Conservation (phyloP, 2,113 vertebrate genomes). For the Crypturellus undulatus region DNA sequence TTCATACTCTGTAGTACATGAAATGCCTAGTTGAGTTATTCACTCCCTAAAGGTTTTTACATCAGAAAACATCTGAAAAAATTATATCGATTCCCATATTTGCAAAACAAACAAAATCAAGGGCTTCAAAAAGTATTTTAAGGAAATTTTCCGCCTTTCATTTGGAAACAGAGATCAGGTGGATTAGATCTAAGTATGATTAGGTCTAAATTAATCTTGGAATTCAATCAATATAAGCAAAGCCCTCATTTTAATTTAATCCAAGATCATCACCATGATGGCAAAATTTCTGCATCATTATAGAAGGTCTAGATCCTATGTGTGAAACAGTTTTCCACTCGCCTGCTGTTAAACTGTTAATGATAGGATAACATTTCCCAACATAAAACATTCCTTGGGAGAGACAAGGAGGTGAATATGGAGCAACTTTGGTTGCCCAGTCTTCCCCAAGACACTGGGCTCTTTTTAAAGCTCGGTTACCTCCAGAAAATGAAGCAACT, state of each 20-base stretch:
- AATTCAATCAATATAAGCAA: constrained; percentile 6
- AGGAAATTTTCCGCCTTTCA: neutral
- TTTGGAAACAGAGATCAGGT: neutral
- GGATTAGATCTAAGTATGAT: neutral
- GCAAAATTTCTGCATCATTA: neutral
- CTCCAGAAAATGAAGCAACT: neutral
- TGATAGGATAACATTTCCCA: neutral
- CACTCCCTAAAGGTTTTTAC: neutral
- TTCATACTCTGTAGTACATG: neutral
- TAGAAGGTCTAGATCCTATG: neutral
- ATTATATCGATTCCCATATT: neutral
- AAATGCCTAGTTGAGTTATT: neutral
- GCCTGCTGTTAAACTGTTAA: neutral
- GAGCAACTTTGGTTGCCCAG: neutral
- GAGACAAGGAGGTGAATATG: neutral
- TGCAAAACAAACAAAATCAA: neutral
- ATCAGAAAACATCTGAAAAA: neutral
- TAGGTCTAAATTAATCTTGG: neutral
- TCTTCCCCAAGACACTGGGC: neutral
- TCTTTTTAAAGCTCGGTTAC: neutral
- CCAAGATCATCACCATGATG: neutral
- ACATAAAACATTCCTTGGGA: neutral
- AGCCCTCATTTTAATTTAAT: neutral
- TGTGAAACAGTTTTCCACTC: constrained; percentile 7
- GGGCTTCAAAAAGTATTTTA: neutral